phyloP scores from a whole-genome alignment of 1,140 invertebrate species.

The Micrasema longulum region DNA sequence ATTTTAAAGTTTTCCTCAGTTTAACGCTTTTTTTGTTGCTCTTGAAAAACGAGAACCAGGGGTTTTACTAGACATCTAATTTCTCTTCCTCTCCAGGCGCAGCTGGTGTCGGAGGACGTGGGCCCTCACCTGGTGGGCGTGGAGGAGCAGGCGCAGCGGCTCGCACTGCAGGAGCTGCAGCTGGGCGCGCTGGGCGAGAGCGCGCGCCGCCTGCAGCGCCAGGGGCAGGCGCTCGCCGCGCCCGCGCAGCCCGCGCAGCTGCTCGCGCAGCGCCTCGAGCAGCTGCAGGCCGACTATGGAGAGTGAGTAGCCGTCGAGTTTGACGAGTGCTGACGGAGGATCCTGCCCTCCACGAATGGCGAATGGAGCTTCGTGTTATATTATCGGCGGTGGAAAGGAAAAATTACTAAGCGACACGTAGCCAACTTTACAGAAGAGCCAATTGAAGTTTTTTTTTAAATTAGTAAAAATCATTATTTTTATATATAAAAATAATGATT shows the following conservation, averaged over 20 bases:
- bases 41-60: background rate
- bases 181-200: constrained; percentile 88
- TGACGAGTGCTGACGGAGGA: too few species aligned
- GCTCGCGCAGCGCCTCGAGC: constrained; percentile 76
- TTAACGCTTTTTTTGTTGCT: too few species aligned
- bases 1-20: too few species aligned
- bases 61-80: background rate
- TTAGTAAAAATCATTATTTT: too few species aligned
- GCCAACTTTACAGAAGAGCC: too few species aligned
- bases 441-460: too few species aligned
- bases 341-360: too few species aligned
- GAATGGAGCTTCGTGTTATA: too few species aligned
- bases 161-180: constrained; percentile 91
- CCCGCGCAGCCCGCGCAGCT: constrained; percentile 61
- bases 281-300: constrained; percentile 79
- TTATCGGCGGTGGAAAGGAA: too few species aligned
- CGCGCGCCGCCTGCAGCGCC: constrained; percentile 80
- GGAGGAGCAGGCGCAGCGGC: constrained; percentile 94
- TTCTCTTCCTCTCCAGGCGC: constrained; percentile 67
- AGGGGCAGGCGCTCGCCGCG: constrained; percentile 69
- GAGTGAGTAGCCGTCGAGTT: too few species aligned
- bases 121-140: constrained; percentile 93
- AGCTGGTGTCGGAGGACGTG: constrained; percentile 88
- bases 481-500: too few species aligned
- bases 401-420: too few species aligned